These are phyloP conservation scores for Virgularia gustaviana DNA, from an alignment of 92 coral and sea anemone genomes.

Conservation along the genomic window DNA sequence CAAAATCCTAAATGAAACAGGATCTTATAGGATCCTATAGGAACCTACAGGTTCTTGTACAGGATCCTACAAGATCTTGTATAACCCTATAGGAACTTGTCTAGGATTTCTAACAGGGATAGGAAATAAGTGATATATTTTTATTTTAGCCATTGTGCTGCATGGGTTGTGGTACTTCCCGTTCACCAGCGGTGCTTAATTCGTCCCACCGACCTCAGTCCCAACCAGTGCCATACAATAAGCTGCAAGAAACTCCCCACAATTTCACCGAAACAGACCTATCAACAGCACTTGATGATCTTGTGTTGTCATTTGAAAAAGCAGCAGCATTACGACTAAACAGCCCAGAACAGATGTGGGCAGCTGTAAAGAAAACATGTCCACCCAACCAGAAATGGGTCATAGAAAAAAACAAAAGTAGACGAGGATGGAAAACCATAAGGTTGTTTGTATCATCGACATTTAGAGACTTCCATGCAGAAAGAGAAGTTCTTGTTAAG, in stretches of 20 bases:
- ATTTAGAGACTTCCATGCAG: conserved; percentile 92
- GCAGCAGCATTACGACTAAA: conserved; percentile 81
- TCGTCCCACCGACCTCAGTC: no score
- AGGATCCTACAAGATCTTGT: no score
- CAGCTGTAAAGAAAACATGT: conserved; percentile 79
- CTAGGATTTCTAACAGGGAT: no score
- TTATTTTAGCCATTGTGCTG: conserved; percentile 38
- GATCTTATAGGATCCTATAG: no score
- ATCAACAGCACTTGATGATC: conserved; percentile 22
- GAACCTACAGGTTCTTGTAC: no score
- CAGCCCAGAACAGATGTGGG: conserved; percentile 88
- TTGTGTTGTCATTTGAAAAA: conserved; percentile 64
- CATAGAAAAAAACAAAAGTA: conserved; percentile 76
- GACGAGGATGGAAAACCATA: conserved; percentile 98
- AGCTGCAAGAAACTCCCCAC: background rate
- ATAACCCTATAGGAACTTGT: no score
- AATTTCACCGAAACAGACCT: background rate
- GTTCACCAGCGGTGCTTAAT: conserved; percentile 52
- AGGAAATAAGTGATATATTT: no score
- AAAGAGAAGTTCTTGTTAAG: conserved; percentile 87
- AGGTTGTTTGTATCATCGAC: conserved; percentile 98
- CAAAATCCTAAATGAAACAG: no score
- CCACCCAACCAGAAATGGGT: conserved; percentile 66
- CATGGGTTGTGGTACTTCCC: conserved; percentile 98
- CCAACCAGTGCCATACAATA: background rate